phyloP scores from a whole-genome alignment of 2,888 invertebrate genomes.

The Iselma pallidipennis region DNA sequence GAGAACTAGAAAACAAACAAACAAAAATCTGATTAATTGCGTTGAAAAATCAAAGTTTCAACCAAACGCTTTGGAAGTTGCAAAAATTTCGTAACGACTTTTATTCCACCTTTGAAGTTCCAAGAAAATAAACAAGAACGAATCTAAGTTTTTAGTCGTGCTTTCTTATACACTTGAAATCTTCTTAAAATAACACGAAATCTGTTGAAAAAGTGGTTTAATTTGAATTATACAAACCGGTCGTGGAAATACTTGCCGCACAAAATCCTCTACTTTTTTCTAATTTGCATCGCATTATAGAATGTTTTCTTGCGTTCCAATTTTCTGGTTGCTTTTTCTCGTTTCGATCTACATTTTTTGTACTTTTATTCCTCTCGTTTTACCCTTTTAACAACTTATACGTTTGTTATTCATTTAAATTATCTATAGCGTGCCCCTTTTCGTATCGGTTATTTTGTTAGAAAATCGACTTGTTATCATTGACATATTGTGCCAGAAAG shows the following conservation, averaged over 20 bases:
- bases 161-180: constrained; percentile 29
- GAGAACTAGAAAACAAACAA: background rate
- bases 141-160: constrained; percentile 23
- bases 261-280: constrained; percentile 35
- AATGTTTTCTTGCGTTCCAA: constrained; percentile 38
- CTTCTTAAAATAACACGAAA: constrained; percentile 38
- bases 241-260: constrained; percentile 25
- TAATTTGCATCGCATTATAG: constrained; percentile 40
- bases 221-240: constrained; percentile 38
- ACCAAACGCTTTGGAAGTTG: background rate
- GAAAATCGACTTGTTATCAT: constrained; percentile 21
- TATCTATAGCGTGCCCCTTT: constrained; percentile 32
- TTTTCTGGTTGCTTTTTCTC: constrained; percentile 18
- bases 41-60: background rate
- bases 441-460: constrained; percentile 24
- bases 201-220: constrained; percentile 33
- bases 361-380: constrained; percentile 27
- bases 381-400: constrained; percentile 22
- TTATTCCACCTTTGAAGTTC: constrained; percentile 17
- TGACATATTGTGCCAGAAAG: constrained; percentile 30
- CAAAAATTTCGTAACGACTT: background rate
- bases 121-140: constrained; percentile 11
- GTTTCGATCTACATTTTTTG: constrained; percentile 15
- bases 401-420: constrained; percentile 34
- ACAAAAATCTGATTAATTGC: background rate